A percentile compares a stretch with the other conserved stretches of the same genome.
Conservation (phyloP, 2,888 invertebrate species). For the Macrophya annulata region DNA sequence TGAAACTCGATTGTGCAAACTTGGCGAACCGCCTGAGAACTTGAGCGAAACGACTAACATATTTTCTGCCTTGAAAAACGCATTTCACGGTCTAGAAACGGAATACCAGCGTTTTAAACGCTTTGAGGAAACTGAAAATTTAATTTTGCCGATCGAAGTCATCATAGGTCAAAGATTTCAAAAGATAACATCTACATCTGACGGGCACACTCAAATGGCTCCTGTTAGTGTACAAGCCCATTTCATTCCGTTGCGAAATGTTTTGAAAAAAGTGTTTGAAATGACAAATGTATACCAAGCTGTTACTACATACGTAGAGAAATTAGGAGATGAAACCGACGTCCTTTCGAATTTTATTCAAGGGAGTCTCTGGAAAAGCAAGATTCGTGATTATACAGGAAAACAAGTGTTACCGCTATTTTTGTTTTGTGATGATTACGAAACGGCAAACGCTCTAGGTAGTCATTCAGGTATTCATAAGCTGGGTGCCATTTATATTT, state of each 20-base stretch:
- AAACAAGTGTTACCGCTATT: constrained; percentile 58
- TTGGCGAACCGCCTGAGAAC: too few relatives aligned
- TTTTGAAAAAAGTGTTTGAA: constrained; percentile 61
- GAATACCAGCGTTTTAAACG: too few relatives aligned
- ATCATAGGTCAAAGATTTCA: background rate
- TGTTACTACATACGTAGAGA: constrained; percentile 57
- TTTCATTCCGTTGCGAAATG: constrained; percentile 56
- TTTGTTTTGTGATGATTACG: constrained; percentile 62
- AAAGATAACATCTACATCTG: background rate
- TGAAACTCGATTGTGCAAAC: too few relatives aligned
- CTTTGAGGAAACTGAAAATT: too few relatives aligned
- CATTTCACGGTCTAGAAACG: too few relatives aligned
- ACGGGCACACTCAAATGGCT: background rate
- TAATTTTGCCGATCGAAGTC: background rate
- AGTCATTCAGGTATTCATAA: constrained; percentile 61
- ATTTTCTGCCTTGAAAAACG: too few relatives aligned
- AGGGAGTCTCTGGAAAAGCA: constrained; percentile 52
- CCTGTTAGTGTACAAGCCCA: constrained; percentile 2
- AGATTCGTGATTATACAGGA: constrained; percentile 53
- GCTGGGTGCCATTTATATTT: constrained; percentile 62
- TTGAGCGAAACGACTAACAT: too few relatives aligned
- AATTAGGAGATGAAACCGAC: background rate
- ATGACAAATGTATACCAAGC: constrained; percentile 58
- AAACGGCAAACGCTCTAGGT: constrained; percentile 63
- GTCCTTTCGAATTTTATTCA: constrained; percentile 48